Conservation (phyloP, 2,797 vertebrate species). For the Chaunax sp. region DNA sequence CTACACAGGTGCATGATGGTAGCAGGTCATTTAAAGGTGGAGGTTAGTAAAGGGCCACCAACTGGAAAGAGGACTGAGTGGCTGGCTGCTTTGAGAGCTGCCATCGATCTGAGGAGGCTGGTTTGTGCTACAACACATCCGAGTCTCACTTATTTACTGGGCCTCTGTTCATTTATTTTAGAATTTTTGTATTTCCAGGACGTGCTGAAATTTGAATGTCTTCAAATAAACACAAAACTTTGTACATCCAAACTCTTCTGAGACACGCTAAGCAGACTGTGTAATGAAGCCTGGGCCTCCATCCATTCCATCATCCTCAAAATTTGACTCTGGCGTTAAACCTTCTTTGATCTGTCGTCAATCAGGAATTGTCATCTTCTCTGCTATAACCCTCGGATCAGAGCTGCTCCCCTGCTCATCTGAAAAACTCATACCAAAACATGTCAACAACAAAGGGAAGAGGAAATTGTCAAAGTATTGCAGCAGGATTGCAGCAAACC, state of each 20-base stretch:
- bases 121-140: not conserved
- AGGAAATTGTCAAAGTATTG: slow-evolving; percentile 70
- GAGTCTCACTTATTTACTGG: not conserved
- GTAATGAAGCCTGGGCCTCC: slow-evolving; percentile 11
- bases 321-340: slow-evolving; percentile 53
- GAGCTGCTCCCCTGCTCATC: slow-evolving; percentile 49
- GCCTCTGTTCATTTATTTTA: too few species aligned
- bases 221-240: too few species aligned
- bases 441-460: slow-evolving; percentile 69
- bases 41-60: slow-evolving; percentile 59
- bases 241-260: not conserved
- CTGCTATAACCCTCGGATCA: slow-evolving; percentile 56
- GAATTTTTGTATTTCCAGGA: not conserved
- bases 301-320: slow-evolving; percentile 25
- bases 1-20: slow-evolving; percentile 49
- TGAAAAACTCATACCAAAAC: slow-evolving; percentile 58
- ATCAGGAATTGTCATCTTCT: slow-evolving; percentile 67
- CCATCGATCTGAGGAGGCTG: slow-evolving; percentile 43
- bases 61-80: slow-evolving; percentile 53
- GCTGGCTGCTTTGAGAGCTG: slow-evolving; percentile 36
- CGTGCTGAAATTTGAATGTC: too few species aligned
- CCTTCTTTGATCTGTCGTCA: slow-evolving; percentile 61
- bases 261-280: slow-evolving; percentile 12
- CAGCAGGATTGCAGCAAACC: slow-evolving; percentile 71
- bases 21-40: slow-evolving; percentile 59